These are phyloP conservation scores for Lepidiolamprologus cunningtoni DNA, from an alignment of 2,113 vertebrate genomes.

Conservation along the genomic window DNA sequence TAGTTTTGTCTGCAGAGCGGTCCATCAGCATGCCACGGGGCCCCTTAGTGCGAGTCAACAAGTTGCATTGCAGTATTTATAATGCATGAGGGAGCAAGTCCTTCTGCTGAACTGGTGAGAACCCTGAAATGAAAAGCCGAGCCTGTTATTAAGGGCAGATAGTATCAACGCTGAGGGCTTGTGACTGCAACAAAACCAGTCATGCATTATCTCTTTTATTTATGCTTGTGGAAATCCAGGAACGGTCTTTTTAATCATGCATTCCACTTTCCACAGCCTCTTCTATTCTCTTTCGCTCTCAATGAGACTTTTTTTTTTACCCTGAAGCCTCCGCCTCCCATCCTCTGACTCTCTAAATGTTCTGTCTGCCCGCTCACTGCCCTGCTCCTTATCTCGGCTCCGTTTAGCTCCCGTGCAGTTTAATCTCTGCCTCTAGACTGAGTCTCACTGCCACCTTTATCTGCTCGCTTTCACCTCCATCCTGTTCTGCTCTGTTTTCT, in stretches of 20 bases:
- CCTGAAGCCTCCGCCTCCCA: constrained; percentile 13
- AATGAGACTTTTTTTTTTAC: not conserved
- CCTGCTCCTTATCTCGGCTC: not conserved
- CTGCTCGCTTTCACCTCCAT: constrained; percentile 2
- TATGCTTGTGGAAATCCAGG: constrained; percentile 21
- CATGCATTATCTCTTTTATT: constrained; percentile 27
- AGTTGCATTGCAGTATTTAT: constrained; percentile 48
- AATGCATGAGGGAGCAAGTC: constrained; percentile 19
- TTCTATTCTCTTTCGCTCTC: constrained; percentile 8
- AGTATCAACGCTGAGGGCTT: not conserved
- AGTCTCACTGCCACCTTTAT: not conserved
- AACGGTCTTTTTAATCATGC: constrained; percentile 22
- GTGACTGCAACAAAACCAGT: not conserved
- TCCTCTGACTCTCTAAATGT: not conserved
- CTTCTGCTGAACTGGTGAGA: not conserved
- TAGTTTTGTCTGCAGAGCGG: constrained; percentile 24
- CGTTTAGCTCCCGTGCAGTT: not conserved
- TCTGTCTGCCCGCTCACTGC: not conserved
- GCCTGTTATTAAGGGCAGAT: constrained; percentile 15
- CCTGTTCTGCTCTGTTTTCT: not conserved
- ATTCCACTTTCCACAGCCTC: not conserved
- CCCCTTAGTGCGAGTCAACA: constrained; percentile 38
- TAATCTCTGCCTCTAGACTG: constrained; percentile 5
- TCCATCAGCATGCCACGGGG: constrained; percentile 21
- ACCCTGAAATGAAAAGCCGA: constrained; percentile 27